Evolutionary conservation across 2,797 vertebrate genomes (phyloP).

Genomic region (Catamblyrhynchus diadema): DNA sequence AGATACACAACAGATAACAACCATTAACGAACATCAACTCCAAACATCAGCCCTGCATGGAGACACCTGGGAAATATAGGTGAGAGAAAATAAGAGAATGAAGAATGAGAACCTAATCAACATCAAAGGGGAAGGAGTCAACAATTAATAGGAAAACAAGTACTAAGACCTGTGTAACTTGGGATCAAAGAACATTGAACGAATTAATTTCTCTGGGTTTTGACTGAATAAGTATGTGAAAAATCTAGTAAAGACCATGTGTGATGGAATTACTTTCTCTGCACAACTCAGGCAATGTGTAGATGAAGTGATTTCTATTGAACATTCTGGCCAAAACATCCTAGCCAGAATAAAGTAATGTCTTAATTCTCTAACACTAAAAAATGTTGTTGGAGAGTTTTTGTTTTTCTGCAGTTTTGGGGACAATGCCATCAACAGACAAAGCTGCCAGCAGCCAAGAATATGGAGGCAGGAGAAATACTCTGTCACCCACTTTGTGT

Average conservation of each 20-base stretch:
- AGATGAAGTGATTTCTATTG: neutral
- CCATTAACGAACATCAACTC: neutral
- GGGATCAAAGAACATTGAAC: neutral
- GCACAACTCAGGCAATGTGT: neutral
- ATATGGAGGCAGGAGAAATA: neutral
- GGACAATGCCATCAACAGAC: neutral
- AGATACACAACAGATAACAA: neutral
- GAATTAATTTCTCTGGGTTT: neutral
- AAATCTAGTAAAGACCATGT: neutral
- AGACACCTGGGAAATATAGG: neutral
- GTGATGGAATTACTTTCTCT: neutral
- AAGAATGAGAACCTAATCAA: neutral
- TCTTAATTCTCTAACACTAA: neutral
- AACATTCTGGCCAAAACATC: neutral
- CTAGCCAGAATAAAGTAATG: neutral
- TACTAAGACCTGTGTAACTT: neutral
- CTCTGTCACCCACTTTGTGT: neutral
- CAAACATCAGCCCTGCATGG: neutral
- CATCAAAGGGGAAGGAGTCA: rapidly evolving
- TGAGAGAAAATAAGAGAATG: neutral
- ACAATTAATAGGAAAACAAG: neutral
- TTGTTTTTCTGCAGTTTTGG: neutral
- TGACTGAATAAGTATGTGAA: neutral
- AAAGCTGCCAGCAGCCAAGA: neutral
- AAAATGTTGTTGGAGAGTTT: neutral